These are phyloP conservation scores for Varanus komodoensis DNA, from an alignment of 2,113 vertebrate species.

Conservation along the genomic window DNA sequence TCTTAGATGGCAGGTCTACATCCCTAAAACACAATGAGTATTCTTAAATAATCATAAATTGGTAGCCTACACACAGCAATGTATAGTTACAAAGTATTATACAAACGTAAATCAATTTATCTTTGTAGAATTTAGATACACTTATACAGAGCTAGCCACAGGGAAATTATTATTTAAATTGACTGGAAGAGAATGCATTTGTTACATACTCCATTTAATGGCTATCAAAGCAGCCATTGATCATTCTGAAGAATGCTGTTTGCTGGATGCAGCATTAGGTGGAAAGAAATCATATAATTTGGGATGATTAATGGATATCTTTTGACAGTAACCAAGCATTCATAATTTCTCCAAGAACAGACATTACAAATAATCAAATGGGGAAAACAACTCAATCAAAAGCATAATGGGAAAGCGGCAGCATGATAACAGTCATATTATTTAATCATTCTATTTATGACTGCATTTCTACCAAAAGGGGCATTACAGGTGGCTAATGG, in stretches of 20 bases:
- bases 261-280: not conserved
- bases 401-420: not conserved
- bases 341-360: not conserved
- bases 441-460: too few relatives aligned
- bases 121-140: conserved; percentile 23
- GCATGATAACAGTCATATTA: not conserved
- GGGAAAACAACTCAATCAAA: not conserved
- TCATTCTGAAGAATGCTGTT: conserved; percentile 29
- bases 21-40: not conserved
- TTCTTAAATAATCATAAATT: conserved; percentile 4
- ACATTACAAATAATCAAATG: not conserved
- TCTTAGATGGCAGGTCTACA: not conserved
- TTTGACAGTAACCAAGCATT: conserved; percentile 10
- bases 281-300: conserved; percentile 35
- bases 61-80: not conserved
- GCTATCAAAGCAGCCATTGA: conserved; percentile 12
- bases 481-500: too few relatives aligned
- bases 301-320: conserved; percentile 43
- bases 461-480: too few relatives aligned
- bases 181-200: conserved; percentile 16
- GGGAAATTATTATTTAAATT: not conserved
- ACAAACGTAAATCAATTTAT: not conserved
- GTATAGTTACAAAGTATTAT: conserved; percentile 1
- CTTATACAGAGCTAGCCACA: not conserved
- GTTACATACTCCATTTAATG: conserved; percentile 36